Conservation (phyloP, 2,888 invertebrate genomes). For the Neocrepidodera transversa region DNA sequence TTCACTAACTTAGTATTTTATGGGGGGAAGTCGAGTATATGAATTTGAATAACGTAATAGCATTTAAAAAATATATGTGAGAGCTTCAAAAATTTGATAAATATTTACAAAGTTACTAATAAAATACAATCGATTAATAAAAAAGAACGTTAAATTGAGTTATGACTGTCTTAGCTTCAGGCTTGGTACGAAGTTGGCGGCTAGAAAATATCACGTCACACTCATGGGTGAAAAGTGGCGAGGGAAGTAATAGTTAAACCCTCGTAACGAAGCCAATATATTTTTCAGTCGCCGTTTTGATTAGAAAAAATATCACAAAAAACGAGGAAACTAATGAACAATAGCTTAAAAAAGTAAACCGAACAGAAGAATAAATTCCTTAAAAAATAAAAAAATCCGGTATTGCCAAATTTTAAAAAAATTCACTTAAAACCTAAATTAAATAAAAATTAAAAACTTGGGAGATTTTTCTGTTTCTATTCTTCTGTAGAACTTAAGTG, state of each 20-base stretch:
- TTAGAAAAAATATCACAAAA: slow-evolving; percentile 47
- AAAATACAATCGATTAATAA: slow-evolving; percentile 34
- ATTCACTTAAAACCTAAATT: neutral
- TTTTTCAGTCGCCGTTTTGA: slow-evolving; percentile 22
- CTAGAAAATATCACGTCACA: slow-evolving; percentile 1
- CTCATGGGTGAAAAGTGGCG: neutral
- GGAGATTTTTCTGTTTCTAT: neutral
- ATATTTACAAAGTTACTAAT: slow-evolving; percentile 37
- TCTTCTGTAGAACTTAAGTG: slow-evolving; percentile 9
- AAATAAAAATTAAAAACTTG: neutral
- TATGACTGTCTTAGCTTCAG: slow-evolving; percentile 45
- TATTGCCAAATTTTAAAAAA: neutral
- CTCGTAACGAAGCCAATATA: neutral
- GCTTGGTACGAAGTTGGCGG: neutral
- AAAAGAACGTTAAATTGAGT: slow-evolving; percentile 47
- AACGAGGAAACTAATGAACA: slow-evolving; percentile 29
- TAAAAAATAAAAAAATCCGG: neutral
- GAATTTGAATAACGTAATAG: slow-evolving; percentile 36
- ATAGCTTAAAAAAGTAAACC: neutral
- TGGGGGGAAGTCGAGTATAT: neutral
- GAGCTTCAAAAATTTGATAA: slow-evolving; percentile 25
- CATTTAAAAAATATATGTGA: slow-evolving; percentile 34
- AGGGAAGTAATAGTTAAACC: neutral
- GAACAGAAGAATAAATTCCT: slow-evolving; percentile 16
- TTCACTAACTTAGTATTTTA: neutral